phyloP scores from a whole-genome alignment of 1,140 invertebrate species.

The Drosophila paulistorum region DNA sequence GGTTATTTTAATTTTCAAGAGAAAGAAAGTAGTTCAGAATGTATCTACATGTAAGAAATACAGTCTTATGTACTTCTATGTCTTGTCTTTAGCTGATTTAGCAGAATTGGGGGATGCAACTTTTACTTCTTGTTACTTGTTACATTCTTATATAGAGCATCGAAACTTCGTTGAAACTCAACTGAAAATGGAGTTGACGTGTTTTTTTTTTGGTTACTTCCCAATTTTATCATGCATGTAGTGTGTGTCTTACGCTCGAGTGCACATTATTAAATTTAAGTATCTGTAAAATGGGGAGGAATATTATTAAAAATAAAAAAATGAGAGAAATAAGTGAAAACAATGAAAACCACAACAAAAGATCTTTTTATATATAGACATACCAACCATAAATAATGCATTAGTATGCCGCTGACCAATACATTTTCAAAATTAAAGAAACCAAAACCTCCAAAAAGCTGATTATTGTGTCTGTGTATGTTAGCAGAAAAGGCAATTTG shows the following conservation, averaged over 20 bases:
- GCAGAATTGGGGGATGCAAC: too few relatives aligned
- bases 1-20: too few relatives aligned
- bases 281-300: slow-evolving; percentile 41
- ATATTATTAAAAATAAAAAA: slow-evolving; percentile 38
- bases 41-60: too few relatives aligned
- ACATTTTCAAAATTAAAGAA: slow-evolving; percentile 42
- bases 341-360: slow-evolving; percentile 32
- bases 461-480: slow-evolving; percentile 38
- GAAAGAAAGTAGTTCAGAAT: too few relatives aligned
- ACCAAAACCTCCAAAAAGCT: slow-evolving; percentile 41
- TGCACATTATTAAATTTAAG: slow-evolving; percentile 68
- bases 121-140: too few relatives aligned
- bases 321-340: not conserved
- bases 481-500: slow-evolving; percentile 58
- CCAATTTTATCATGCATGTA: slow-evolving; percentile 14
- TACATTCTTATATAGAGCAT: not conserved
- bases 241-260: slow-evolving; percentile 53
- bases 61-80: too few relatives aligned
- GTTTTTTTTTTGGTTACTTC: not conserved
- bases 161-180: not conserved
- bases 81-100: too few relatives aligned
- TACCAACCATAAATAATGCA: slow-evolving; percentile 62
- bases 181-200: too few relatives aligned
- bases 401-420: slow-evolving; percentile 28
- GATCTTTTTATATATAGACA: slow-evolving; percentile 24